Evolutionary conservation across 2,113 vertebrate species (phyloP).

Genomic region (Cynoglossus semilaevis): DNA sequence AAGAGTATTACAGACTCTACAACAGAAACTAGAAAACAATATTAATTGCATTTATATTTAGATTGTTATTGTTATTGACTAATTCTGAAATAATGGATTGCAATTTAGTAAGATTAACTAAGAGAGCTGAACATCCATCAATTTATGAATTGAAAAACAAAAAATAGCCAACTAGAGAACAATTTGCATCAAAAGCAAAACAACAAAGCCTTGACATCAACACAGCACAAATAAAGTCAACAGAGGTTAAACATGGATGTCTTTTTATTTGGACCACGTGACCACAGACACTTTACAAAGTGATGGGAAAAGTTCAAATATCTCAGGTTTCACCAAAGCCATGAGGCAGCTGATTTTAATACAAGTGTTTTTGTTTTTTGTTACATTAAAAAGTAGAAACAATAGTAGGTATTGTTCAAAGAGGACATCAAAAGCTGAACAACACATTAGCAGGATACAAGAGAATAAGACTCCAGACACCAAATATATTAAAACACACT

Average conservation of each 20-base stretch:
- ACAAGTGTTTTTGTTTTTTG: slow-evolving; percentile 46
- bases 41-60: no score
- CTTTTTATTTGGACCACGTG: slow-evolving; percentile 74
- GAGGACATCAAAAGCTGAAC: slow-evolving; percentile 41
- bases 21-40: no score
- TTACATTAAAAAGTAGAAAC: slow-evolving; percentile 51
- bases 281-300: slow-evolving; percentile 67
- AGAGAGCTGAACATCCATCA: no score
- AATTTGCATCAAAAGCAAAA: neutral
- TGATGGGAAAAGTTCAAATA: slow-evolving; percentile 72
- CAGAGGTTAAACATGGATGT: slow-evolving; percentile 41
- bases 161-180: neutral
- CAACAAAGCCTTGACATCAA: no score
- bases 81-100: no score
- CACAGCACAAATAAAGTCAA: slow-evolving; percentile 1
- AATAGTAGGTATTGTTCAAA: slow-evolving; percentile 38
- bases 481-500: slow-evolving; percentile 25
- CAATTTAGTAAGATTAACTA: no score
- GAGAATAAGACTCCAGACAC: slow-evolving; percentile 29
- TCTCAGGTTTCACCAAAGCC: slow-evolving; percentile 68
- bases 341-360: slow-evolving; percentile 56
- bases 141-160: no score
- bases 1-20: no score
- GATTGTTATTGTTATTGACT: no score
- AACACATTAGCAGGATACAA: slow-evolving; percentile 38